Evolutionary conservation across 2,797 vertebrate genomes (phyloP).

Genomic region (Ctenopoma multispine): DNA sequence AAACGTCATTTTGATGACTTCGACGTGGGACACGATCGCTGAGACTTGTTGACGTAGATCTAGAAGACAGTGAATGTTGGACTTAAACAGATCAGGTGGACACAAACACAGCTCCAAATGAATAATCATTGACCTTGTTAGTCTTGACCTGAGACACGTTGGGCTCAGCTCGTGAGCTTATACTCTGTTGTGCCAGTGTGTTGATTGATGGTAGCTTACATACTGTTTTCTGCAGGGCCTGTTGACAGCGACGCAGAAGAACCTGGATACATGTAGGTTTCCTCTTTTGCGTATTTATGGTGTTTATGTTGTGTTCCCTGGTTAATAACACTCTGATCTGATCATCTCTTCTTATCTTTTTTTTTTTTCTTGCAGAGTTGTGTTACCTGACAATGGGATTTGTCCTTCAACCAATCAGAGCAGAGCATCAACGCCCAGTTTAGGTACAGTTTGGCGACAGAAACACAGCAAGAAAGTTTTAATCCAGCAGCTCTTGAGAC

Average conservation of each 20-base stretch:
- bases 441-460: conserved; percentile 54
- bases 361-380: conserved; percentile 54
- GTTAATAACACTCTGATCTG: accelerated
- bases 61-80: no score
- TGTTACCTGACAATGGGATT: conserved; percentile 47
- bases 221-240: conserved; percentile 23
- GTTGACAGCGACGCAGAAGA: conserved; percentile 39
- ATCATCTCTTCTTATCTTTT: background rate
- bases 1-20: no score
- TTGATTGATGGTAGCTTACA: background rate
- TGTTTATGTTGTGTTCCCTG: background rate
- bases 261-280: conserved; percentile 69
- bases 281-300: background rate
- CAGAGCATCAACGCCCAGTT: conserved; percentile 62
- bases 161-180: no score
- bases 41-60: no score
- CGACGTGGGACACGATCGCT: no score
- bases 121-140: no score
- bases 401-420: conserved; percentile 29
- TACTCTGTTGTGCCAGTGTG: no score
- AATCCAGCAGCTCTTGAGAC: background rate
- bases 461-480: background rate
- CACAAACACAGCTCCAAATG: no score
- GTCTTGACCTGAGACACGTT: no score
- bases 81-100: no score